These are phyloP conservation scores for Microcebus tavaratra DNA, from an alignment of 2,113 vertebrate species.

Conservation along the genomic window DNA sequence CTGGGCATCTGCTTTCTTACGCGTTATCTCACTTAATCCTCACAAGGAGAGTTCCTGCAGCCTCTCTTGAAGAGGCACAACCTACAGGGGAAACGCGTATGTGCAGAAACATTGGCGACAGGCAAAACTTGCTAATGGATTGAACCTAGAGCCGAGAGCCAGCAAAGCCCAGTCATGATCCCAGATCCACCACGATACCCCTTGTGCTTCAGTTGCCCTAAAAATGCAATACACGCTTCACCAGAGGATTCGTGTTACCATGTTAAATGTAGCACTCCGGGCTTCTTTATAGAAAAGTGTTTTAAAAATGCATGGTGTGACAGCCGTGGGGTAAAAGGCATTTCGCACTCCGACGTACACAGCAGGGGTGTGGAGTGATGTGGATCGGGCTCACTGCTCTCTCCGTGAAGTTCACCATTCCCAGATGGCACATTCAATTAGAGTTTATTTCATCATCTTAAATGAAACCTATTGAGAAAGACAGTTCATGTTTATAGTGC, in stretches of 20 bases:
- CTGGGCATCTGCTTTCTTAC: not conserved
- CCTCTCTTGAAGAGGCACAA: not conserved
- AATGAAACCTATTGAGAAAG: slow-evolving; percentile 10
- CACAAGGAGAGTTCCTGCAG: not conserved
- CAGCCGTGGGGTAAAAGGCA: not conserved
- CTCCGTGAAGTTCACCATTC: not conserved
- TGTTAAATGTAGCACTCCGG: not conserved
- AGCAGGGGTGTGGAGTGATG: not conserved
- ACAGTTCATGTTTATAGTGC: not conserved
- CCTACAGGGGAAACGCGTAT: accelerated
- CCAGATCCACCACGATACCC: not conserved
- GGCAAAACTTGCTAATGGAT: not conserved
- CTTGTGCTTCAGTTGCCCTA: not conserved
- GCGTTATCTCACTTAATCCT: not conserved
- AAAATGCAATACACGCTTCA: accelerated
- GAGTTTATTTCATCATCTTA: not conserved
- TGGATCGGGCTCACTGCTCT: not conserved
- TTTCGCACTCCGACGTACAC: not conserved
- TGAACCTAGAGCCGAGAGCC: not conserved
- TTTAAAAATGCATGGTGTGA: not conserved
- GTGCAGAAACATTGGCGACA: not conserved
- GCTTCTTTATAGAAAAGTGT: not conserved
- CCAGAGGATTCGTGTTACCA: not conserved
- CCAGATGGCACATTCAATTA: not conserved
- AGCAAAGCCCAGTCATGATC: not conserved